Base-by-base conservation (phyloP, 2,113 vertebrate species). In the Alethe castanea region DNA sequence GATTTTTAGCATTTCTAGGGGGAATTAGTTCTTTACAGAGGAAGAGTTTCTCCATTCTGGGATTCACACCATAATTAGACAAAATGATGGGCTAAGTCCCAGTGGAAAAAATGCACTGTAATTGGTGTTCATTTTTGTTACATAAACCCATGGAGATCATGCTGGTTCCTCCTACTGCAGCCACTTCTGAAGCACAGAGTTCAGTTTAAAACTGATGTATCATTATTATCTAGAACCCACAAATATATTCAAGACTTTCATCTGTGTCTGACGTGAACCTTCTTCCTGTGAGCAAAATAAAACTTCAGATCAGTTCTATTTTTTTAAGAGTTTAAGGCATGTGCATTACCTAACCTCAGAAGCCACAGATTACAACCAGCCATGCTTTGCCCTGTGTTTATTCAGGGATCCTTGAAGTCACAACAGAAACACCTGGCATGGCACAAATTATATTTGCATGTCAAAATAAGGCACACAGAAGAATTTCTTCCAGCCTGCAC, bases 21-120 rank as follows among this genome's bases (percentile, higher is more conserved):
- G 92, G 92, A 97, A 93, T 96, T 95, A 69, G 17, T 94, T 95
- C 79, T 96, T 96, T 94, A 89, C 52, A 96, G 82, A 91, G 85
- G 59, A 88, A 65, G 73, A 25, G n/a, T 10, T 96, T 97, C 77
- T 96, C 84, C 90, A 94, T 36, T 95, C 93, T 92, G 86, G 73
- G 60, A 96, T 95, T 96, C 89, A 74, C 45, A 81, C 79, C 85
- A 93, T 95, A 97, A 98, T 97, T 97, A 97, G 96, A 97, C 96
- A 97, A 96, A 98, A 96, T 74, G 81, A 95, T 97, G 52, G 47
- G 79, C 54, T 93, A 94, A 95, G 84, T 67, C 93, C 89, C 87
- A 81, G 53, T 69, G 81, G 95, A 94, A 95, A 95, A 86, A 94
- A 76, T 38, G 64, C 71, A 67, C 59, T 89, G 76, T 97, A 98